Evolutionary conservation across 2,797 vertebrate species (phyloP).

Genomic region (Mycteria americana): DNA sequence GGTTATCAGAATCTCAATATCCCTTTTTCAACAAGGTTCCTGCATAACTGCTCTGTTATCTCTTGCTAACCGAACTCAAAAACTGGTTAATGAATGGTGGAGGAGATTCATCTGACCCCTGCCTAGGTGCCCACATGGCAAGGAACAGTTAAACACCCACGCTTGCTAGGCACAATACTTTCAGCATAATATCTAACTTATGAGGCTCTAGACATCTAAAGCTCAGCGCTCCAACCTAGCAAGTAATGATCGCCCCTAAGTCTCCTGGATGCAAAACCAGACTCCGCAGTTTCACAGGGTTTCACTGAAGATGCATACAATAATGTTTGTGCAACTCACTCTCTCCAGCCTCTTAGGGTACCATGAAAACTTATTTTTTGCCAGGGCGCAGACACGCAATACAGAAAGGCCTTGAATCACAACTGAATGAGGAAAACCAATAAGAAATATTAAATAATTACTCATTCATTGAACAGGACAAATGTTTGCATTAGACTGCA

Average conservation of each 20-base stretch:
- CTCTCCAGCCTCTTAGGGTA: neutral
- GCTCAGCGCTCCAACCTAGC: neutral
- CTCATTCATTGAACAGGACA: neutral
- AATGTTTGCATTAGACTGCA: accelerated
- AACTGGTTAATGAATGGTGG: neutral
- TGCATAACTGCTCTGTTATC: neutral
- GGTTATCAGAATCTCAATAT: neutral
- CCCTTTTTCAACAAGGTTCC: neutral
- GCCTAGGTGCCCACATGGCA: neutral
- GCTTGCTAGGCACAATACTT: neutral
- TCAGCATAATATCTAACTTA: neutral
- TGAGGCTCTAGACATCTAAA: neutral
- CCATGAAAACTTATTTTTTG: neutral
- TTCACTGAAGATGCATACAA: neutral
- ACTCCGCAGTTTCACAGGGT: neutral
- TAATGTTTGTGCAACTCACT: neutral
- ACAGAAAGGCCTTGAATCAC: neutral
- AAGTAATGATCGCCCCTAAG: neutral
- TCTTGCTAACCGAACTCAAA: neutral
- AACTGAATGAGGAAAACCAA: neutral
- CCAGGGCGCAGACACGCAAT: no score
- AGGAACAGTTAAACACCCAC: neutral
- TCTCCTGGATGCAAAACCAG: neutral
- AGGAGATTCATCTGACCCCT: neutral
- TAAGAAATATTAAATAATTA: neutral